A percentile compares a stretch with the other conserved stretches of the same genome.
These are phyloP conservation scores for Vultur gryphus DNA, from an alignment of 2,797 vertebrate species.

Conservation along the genomic window DNA sequence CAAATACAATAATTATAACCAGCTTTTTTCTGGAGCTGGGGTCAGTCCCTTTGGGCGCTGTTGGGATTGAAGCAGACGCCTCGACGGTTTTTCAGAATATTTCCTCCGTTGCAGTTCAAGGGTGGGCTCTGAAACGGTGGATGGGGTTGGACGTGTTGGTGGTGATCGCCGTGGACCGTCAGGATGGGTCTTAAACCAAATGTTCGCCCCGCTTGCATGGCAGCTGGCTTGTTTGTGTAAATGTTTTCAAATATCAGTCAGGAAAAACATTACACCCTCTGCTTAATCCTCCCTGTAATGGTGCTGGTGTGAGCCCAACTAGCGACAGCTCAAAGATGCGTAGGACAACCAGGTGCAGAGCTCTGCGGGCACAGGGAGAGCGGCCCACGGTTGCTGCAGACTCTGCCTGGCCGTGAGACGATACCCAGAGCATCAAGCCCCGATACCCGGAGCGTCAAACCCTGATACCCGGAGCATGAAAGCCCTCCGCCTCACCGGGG, in stretches of 20 bases:
- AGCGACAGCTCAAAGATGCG: not conserved
- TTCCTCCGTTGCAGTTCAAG: not conserved
- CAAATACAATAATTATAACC: not conserved
- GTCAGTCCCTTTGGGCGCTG: not conserved
- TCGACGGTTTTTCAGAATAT: not conserved
- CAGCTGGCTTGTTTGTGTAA: not conserved
- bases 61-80: not conserved
- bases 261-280: not conserved
- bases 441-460: not conserved
- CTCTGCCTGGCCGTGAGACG: not conserved
- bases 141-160: not conserved
- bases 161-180: not conserved
- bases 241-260: not conserved
- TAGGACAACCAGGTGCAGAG: not conserved
- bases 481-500: not conserved
- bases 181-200: not conserved
- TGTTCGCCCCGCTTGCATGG: not conserved
- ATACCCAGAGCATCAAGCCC: not conserved
- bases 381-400: not conserved
- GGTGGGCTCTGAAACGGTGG: not conserved
- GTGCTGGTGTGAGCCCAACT: not conserved
- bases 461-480: not conserved
- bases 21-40: not conserved
- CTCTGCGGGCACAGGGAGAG: not conserved
- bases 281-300: not conserved